Evolutionary conservation across 1,140 invertebrate species (phyloP).

Genomic region (Heterodera carotae): DNA sequence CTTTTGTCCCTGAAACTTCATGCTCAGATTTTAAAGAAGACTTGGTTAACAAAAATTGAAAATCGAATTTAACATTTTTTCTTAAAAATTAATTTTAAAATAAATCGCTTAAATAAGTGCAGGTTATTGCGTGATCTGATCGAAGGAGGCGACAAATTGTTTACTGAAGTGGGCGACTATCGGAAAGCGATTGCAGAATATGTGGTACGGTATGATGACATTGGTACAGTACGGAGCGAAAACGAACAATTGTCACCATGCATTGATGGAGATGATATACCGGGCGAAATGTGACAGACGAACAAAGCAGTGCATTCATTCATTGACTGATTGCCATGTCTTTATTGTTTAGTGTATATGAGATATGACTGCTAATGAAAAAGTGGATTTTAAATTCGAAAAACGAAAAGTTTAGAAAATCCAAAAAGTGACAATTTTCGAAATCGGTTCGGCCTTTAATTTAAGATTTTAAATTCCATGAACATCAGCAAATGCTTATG

Average conservation of each 20-base stretch:
- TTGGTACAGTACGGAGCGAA: conserved; percentile 23
- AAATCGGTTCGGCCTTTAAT: too few species aligned
- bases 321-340: neutral
- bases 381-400: too few species aligned
- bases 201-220: conserved; percentile 23
- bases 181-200: conserved; percentile 20
- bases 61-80: too few species aligned
- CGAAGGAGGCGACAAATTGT: conserved; percentile 22
- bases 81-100: too few species aligned
- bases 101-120: too few species aligned
- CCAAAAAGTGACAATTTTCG: neutral
- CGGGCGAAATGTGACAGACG: neutral
- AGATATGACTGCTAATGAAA: too few species aligned
- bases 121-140: conserved; percentile 30
- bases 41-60: too few species aligned
- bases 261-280: conserved; percentile 28
- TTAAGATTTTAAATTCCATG: too few species aligned
- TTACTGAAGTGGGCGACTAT: conserved; percentile 17
- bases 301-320: neutral
- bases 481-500: too few species aligned
- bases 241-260: conserved; percentile 21
- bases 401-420: neutral
- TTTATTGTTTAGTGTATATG: conserved; percentile 4
- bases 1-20: too few species aligned
- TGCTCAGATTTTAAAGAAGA: too few species aligned